Percentiles rank a stretch among this genome's conserved stretches.
phyloP scores from a whole-genome alignment of 2,888 invertebrate species.

The Xiphydria camelus region DNA sequence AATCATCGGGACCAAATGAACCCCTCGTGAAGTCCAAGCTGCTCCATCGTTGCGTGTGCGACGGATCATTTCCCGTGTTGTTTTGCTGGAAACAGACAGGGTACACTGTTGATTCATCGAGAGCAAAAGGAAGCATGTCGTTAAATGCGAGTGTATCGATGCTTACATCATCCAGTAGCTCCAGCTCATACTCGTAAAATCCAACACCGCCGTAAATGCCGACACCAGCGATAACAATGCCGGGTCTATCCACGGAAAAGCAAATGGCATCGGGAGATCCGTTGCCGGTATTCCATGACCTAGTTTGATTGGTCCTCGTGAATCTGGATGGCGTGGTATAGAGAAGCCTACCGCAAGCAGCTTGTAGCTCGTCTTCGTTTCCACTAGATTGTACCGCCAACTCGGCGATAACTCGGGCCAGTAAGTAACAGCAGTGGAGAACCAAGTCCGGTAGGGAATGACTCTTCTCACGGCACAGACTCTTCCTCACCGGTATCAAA shows the following conservation, averaged over 20 bases:
- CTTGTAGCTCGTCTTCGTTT: conserved; percentile 76
- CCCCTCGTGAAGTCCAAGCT: conserved; percentile 84
- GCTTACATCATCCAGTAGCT: conserved; percentile 79
- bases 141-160: too few species aligned
- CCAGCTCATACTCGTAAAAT: conserved; percentile 88
- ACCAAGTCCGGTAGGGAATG: conserved; percentile 64
- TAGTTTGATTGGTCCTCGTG: conserved; percentile 83
- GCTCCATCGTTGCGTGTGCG: conserved; percentile 81
- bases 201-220: conserved; percentile 89
- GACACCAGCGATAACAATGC: conserved; percentile 86
- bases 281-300: conserved; percentile 96
- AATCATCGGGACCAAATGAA: conserved; percentile 80
- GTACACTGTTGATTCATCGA: conserved; percentile 11
- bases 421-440: conserved; percentile 74
- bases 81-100: conserved; percentile 50
- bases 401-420: conserved; percentile 85
- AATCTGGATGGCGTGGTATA: conserved; percentile 89
- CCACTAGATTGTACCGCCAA: conserved; percentile 79
- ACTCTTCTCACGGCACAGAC: conserved; percentile 61
- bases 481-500: conserved; percentile 73
- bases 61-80: conserved; percentile 62
- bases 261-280: conserved; percentile 96
- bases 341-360: conserved; percentile 75
- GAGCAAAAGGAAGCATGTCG: too few species aligned
- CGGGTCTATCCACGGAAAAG: conserved; percentile 88